phyloP scores from a whole-genome alignment of 2,888 invertebrate species.

The Priocnemis perturbator region DNA sequence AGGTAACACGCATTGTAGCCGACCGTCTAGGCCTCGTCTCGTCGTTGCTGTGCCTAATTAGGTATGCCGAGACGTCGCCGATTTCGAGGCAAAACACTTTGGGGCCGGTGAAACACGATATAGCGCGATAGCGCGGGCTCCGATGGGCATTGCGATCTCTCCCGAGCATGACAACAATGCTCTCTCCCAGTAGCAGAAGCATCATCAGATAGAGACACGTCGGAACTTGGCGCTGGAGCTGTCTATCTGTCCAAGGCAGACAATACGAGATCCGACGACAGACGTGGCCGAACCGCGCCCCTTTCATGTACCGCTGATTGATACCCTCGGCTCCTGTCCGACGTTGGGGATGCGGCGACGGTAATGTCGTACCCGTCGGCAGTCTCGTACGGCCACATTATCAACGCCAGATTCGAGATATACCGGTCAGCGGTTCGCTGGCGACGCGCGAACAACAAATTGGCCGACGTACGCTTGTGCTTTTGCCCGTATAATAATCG shows the following conservation, averaged over 20 bases:
- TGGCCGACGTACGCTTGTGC: too few species aligned
- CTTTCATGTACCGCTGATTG: conserved; percentile 69
- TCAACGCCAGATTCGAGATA: conserved; percentile 51
- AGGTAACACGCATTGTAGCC: too few species aligned
- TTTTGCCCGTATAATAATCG: too few species aligned
- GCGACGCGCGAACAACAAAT: too few species aligned
- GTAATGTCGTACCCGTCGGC: conserved; percentile 52
- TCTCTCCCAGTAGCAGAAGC: conserved; percentile 39
- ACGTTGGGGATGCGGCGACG: conserved; percentile 51
- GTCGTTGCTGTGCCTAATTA: too few species aligned
- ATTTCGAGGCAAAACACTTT: too few species aligned
- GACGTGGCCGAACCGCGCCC: conserved; percentile 66
- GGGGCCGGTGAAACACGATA: too few species aligned
- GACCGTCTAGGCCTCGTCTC: too few species aligned
- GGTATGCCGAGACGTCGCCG: too few species aligned
- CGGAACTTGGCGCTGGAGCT: conserved; percentile 56
- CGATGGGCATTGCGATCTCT: conserved; percentile 27
- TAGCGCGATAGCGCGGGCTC: background rate
- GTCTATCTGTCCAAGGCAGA: conserved; percentile 64
- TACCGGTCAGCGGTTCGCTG: conserved; percentile 37
- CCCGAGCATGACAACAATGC: conserved; percentile 27
- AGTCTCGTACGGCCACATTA: conserved; percentile 48
- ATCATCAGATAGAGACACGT: conserved; percentile 59
- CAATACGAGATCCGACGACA: conserved; percentile 64
- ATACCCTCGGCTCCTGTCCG: conserved; percentile 63